Conservation (phyloP, 2,888 invertebrate genomes). For the Lingula anatina region DNA sequence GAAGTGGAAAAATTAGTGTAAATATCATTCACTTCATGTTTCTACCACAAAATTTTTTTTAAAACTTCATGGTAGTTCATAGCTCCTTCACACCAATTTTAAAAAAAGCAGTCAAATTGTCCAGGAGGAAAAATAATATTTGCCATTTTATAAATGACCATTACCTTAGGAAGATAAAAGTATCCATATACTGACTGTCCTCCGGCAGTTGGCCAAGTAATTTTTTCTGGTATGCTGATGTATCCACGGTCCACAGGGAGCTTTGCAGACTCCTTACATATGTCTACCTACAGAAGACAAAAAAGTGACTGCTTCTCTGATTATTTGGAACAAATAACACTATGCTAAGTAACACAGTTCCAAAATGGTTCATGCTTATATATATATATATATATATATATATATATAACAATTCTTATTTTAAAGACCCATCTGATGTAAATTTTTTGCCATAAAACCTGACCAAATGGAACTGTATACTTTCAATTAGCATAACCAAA, state of each 20-base stretch:
- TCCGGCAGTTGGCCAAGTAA: conserved; percentile 41
- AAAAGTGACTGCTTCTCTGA: not conserved
- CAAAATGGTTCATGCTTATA: not conserved
- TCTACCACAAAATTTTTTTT: no score
- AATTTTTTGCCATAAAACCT: no score
- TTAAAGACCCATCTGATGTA: no score
- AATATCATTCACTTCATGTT: no score
- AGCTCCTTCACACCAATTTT: no score
- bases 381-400: not conserved
- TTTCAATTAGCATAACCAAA: no score
- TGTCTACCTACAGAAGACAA: conserved; percentile 18
- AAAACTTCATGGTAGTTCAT: no score
- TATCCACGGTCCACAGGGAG: conserved; percentile 30
- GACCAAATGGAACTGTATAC: no score
- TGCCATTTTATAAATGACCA: not conserved
- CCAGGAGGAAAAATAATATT: no score
- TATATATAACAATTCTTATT: not conserved
- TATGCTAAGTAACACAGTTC: not conserved
- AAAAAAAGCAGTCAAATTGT: no score
- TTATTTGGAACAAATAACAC: not conserved
- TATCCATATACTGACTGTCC: conserved; percentile 34
- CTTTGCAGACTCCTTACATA: conserved; percentile 25
- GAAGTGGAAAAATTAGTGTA: no score
- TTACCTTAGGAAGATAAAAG: conserved; percentile 43
- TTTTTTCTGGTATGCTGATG: conserved; percentile 44